Percentiles rank a stretch among this genome's conserved stretches.
Evolutionary conservation across 1,140 invertebrate species (phyloP).

Genomic region (Sitophilus oryzae): DNA sequence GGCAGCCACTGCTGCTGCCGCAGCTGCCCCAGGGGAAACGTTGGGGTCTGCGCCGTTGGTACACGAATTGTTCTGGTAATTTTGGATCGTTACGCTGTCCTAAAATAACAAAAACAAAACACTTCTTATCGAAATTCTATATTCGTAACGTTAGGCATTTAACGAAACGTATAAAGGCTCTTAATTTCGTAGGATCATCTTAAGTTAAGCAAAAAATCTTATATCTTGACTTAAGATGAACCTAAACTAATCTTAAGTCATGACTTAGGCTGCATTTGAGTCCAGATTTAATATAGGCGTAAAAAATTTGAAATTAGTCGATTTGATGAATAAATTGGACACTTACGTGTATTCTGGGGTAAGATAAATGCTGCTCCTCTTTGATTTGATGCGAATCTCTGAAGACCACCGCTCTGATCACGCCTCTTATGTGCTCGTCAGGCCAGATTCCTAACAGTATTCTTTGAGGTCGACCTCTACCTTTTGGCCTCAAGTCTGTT

Average conservation of each 20-base stretch:
- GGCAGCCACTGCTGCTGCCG: conserved; percentile 66
- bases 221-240: too few relatives aligned
- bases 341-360: conserved; percentile 48
- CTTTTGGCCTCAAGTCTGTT: conserved; percentile 82
- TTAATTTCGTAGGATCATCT: too few relatives aligned
- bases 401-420: conserved; percentile 86
- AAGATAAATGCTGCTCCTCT: conserved; percentile 59
- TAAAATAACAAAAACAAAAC: conserved; percentile 27
- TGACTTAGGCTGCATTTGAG: too few relatives aligned
- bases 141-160: too few relatives aligned
- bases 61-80: conserved; percentile 43
- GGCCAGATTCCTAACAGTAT: conserved; percentile 87
- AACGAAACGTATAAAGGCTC: too few relatives aligned
- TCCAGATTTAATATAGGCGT: too few relatives aligned
- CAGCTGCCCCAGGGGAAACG: conserved; percentile 57
- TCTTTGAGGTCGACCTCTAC: conserved; percentile 78
- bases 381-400: conserved; percentile 73
- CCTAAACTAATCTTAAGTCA: too few relatives aligned
- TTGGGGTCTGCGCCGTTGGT: conserved; percentile 57
- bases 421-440: conserved; percentile 84
- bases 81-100: conserved; percentile 41
- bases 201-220: too few relatives aligned
- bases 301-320: too few relatives aligned
- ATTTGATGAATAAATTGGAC: conserved; percentile 4
- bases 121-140: too few relatives aligned